Evolutionary conservation across 92 coral and sea anemone species (phyloP).

Genomic region (Bergia puertoricense): DNA sequence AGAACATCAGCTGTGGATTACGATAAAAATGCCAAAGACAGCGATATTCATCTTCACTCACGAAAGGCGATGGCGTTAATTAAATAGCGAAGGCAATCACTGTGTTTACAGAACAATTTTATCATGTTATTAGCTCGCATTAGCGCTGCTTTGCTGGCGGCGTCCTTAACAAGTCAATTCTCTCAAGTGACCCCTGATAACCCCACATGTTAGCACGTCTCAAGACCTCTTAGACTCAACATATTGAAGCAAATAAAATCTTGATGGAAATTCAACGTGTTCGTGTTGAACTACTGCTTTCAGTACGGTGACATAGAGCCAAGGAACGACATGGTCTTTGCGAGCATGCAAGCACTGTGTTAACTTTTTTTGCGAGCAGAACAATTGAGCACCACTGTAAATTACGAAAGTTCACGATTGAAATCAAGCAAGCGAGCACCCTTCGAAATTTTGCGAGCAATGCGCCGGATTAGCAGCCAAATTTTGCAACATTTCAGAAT

Average conservation of each 20-base stretch:
- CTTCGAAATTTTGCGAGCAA: too few relatives aligned
- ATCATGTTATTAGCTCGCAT: constrained; percentile 18
- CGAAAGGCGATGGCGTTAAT: constrained; percentile 40
- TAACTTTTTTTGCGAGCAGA: too few relatives aligned
- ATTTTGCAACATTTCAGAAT: too few relatives aligned
- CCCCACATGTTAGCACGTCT: constrained; percentile 31
- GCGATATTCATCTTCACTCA: background rate
- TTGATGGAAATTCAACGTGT: background rate
- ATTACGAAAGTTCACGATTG: too few relatives aligned
- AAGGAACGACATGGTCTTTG: too few relatives aligned
- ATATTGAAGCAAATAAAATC: background rate
- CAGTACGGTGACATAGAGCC: background rate
- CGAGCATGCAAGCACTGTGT: too few relatives aligned
- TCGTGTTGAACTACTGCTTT: background rate
- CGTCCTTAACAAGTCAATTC: background rate
- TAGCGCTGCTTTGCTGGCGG: background rate
- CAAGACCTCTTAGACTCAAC: background rate
- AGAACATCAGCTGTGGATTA: constrained; percentile 2
- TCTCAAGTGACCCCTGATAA: constrained; percentile 3
- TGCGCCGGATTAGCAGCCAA: too few relatives aligned
- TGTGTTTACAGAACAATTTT: constrained; percentile 22
- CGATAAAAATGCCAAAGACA: constrained; percentile 1
- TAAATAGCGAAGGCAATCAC: background rate
- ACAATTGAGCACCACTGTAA: too few relatives aligned
- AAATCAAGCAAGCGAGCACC: too few relatives aligned